Conservation (phyloP, 1,140 invertebrate genomes). For the Ceratina australensis region DNA sequence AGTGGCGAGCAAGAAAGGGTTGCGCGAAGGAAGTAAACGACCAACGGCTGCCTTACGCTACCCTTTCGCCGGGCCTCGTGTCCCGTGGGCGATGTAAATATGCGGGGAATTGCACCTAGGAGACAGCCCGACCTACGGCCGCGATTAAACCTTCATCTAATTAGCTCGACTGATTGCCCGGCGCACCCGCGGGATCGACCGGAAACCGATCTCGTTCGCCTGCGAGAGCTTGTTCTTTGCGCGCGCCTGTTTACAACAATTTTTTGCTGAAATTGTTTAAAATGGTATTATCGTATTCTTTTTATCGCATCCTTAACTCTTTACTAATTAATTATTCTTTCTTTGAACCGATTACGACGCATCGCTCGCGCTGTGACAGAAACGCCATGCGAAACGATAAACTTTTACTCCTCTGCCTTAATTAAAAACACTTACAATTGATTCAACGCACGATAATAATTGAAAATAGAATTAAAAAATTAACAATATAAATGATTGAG, state of each 20-base stretch:
- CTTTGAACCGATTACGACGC: neutral
- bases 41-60: conserved; percentile 26
- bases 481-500: too few relatives aligned
- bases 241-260: neutral
- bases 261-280: neutral
- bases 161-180: conserved; percentile 71
- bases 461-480: too few relatives aligned
- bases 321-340: conserved; percentile 36
- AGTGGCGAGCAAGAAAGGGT: conserved; percentile 44
- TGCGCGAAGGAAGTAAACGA: neutral
- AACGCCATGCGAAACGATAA: neutral
- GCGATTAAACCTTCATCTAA: conserved; percentile 78
- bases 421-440: neutral
- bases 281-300: conserved; percentile 25
- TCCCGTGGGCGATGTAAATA: conserved; percentile 79
- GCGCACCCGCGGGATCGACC: conserved; percentile 57
- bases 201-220: conserved; percentile 35
- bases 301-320: conserved; percentile 29
- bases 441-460: too few relatives aligned
- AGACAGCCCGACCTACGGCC: conserved; percentile 70
- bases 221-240: neutral
- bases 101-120: conserved; percentile 76
- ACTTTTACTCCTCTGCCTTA: neutral
- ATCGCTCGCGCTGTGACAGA: neutral
- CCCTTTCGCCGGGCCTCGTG: conserved; percentile 1